Evolutionary conservation across 2,113 vertebrate species (phyloP), one percentile per base, ranked within the genome.

Genomic region (Labrus mixtus): DNA sequence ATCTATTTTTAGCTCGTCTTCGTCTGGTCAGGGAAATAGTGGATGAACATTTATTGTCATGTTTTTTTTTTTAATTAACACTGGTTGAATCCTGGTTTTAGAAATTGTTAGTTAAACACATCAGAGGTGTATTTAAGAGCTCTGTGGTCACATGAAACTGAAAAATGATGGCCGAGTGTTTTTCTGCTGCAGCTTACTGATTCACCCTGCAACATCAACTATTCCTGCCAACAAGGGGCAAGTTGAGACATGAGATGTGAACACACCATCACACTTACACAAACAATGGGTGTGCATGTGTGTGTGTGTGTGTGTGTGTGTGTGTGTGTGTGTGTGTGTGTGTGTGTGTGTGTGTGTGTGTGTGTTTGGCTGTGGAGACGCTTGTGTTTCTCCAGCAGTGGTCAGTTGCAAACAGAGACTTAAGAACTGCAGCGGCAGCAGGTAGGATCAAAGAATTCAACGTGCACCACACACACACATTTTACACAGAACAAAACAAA

Each of bases 211-310:
- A 80, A 76, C 77, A 29, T 71, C 17, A 56, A 10, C 23, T n/a
- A 1, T 43, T 58, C 64, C 41, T 58, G 67, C 62, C 51, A 63
- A 12, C 12, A 29, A 43, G n/a, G 51, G 76, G 67, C 84, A 76
- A 82, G 76, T 82, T 11, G 33, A 73, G 80, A 50, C 84, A 83
- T 9, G 83, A 76, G 12, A 41, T 55, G 45, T 36, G 23, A 54
- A 60, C 76, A 72, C 61, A 45, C 45, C 65, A 6, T 63, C 61
- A 67, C 36, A 54, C 58, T 56, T 37, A 68, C 61, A 68, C 48
- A 62, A 33, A 59, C 20, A 22, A 1, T 39, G 23, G 19, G 7
- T 4, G 33, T 10, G 39, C 39, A 41, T 11, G 36, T 39, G 78
- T 75, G 29, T 1, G 4, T 4, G 6, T 6, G 29, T 33, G 29